These are phyloP conservation scores for Drosophila emarginata DNA, from an alignment of 2,888 invertebrate genomes.

Conservation along the genomic window DNA sequence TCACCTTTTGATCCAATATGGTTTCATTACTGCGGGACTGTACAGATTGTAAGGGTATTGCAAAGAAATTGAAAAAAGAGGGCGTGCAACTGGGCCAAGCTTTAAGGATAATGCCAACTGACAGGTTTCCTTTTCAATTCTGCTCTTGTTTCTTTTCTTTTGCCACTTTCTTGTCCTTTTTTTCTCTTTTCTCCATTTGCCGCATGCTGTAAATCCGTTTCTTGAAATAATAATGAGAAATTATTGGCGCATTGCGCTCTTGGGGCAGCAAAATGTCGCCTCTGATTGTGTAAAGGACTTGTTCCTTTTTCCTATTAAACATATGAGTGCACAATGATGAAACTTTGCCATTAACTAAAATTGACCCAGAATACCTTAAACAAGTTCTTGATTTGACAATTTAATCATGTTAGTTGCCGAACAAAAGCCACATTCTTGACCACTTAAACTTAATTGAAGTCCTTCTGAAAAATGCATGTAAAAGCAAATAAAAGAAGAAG, in stretches of 20 bases:
- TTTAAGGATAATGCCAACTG: slow-evolving; percentile 24
- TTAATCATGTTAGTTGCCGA: background rate
- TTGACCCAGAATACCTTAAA: background rate
- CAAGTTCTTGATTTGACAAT: background rate
- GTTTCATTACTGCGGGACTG: background rate
- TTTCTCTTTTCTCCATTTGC: slow-evolving; percentile 1
- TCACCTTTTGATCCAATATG: too few species aligned
- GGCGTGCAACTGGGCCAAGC: background rate
- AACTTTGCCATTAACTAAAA: background rate
- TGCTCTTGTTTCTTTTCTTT: background rate
- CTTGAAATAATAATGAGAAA: slow-evolving; percentile 24
- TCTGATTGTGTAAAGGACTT: slow-evolving; percentile 7
- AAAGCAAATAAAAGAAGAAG: background rate
- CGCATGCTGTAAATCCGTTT: slow-evolving; percentile 16
- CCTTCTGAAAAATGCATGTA: background rate
- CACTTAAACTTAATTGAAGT: background rate
- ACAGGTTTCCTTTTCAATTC: slow-evolving; percentile 16
- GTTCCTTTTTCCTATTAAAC: slow-evolving; percentile 1
- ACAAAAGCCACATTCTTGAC: background rate
- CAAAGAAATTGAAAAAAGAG: background rate
- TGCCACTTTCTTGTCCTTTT: background rate
- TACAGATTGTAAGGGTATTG: background rate
- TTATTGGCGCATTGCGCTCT: slow-evolving; percentile 33
- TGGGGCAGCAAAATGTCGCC: slow-evolving; percentile 10
- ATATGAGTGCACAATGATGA: background rate